phyloP scores from a whole-genome alignment of 2,113 vertebrate species.

The Neofelis nebulosa region DNA sequence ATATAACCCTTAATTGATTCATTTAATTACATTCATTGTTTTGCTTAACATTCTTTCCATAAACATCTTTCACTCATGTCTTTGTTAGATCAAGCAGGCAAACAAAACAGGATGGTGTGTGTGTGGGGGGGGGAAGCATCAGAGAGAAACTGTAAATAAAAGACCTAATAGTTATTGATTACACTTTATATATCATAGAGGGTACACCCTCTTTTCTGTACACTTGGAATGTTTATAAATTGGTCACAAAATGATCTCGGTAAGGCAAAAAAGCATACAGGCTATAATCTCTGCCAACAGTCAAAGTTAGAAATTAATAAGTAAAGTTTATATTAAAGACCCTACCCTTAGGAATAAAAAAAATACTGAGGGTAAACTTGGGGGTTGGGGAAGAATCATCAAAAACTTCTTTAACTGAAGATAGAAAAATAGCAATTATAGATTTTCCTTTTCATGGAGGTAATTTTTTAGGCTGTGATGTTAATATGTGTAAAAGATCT shows the following conservation, averaged over 20 bases:
- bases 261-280: neutral
- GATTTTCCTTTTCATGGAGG: neutral
- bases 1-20: neutral
- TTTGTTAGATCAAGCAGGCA: neutral
- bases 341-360: neutral
- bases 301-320: conserved; percentile 32
- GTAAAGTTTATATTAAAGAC: neutral
- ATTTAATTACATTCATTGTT: neutral
- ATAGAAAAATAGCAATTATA: neutral
- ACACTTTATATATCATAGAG: neutral
- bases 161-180: neutral
- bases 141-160: neutral
- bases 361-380: neutral
- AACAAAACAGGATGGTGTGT: neutral
- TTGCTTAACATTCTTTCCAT: neutral
- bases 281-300: neutral
- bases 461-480: neutral
- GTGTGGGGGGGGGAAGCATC: neutral
- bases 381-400: neutral
- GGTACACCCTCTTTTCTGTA: neutral
- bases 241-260: neutral
- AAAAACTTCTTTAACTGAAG: neutral
- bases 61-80: neutral
- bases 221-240: neutral
- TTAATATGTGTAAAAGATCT: neutral